Base-by-base conservation (phyloP, 2,797 vertebrate genomes). In the Pampus argenteus region DNA sequence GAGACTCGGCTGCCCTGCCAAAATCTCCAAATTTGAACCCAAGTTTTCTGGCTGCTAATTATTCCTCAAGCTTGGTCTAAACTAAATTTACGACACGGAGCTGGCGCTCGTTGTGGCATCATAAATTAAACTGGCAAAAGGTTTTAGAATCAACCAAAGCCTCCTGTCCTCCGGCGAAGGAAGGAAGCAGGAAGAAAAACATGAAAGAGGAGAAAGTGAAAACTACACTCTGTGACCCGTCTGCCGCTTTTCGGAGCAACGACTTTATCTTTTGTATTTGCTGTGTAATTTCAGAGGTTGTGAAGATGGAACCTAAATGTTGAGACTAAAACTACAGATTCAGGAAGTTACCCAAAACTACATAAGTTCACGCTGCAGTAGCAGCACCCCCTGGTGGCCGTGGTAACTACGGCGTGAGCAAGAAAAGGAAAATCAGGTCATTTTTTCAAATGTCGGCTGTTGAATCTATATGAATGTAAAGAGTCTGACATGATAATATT, bases 11-110 rank as follows among this genome's bases (percentile, higher is more conserved):
- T 45, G 28, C 3, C 31, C 77, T 82, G 88, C 83, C 85, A 83
- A 78, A 51, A 79, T 71, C 69, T 87, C 78, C 71, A 62, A 58
- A 79, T 76, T 17, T 72, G 48, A 88, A 85, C 78, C 66, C 63
- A n/a, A 65, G 57, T 62, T 23, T 64, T 85, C 73, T 76, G 88
- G 73, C 83, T 67, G 83, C 79, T 88, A 86, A 90, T 91, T 91
- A 88, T 76, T 91, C 82, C 64, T 74, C 2, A 44, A 82, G 79
- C 76, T 54, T 48, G 56, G 86, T 57, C 59, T 26, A 55, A 85
- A 56, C 58, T 55, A 23, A 65, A 90, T 91, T 88, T 89, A 92
- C 82, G 85, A 82, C 87, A 75, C 77, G 1, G 36, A 62, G 76
- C 82, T 86, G 79, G 82, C 74, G 50, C 86, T 63, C 70, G 70